Percentiles rank a stretch among this genome's conserved stretches.
phyloP scores from a whole-genome alignment of 2,113 vertebrate genomes.

The Shinisaurus crocodilurus region DNA sequence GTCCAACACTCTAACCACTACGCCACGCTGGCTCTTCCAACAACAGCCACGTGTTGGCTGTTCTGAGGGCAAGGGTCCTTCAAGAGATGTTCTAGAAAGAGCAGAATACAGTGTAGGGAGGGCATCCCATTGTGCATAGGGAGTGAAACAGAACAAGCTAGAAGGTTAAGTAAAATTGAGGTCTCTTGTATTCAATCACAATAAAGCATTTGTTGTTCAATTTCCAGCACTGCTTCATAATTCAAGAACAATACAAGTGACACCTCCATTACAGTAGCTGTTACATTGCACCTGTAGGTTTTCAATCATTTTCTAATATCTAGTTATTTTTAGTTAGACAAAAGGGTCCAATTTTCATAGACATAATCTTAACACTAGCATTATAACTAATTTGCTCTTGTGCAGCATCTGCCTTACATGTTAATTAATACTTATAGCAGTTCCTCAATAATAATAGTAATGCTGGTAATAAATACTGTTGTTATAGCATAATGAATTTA shows the following conservation, averaged over 20 bases:
- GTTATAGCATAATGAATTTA: constrained; percentile 9
- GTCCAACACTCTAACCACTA: no score
- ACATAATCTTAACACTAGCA: constrained; percentile 30
- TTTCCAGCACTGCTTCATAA: background rate
- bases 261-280: constrained; percentile 31
- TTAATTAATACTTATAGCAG: constrained; percentile 1
- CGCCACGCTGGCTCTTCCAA: no score
- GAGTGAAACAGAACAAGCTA: background rate
- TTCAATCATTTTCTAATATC: constrained; percentile 50
- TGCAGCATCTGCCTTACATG: constrained; percentile 1
- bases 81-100: no score
- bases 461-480: background rate
- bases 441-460: background rate
- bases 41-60: constrained; percentile 25
- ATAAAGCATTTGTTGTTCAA: background rate
- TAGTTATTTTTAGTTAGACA: constrained; percentile 53
- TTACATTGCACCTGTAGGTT: constrained; percentile 52
- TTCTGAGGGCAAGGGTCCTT: no score
- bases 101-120: background rate
- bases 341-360: constrained; percentile 52
- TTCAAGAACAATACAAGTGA: constrained; percentile 1
- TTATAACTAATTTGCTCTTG: constrained; percentile 49
- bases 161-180: background rate
- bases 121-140: no score
- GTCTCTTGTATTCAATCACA: background rate